These are phyloP conservation scores for Antedon bifida DNA, from an alignment of 35 echinoderm and acorn worm genomes.

Conservation along the genomic window DNA sequence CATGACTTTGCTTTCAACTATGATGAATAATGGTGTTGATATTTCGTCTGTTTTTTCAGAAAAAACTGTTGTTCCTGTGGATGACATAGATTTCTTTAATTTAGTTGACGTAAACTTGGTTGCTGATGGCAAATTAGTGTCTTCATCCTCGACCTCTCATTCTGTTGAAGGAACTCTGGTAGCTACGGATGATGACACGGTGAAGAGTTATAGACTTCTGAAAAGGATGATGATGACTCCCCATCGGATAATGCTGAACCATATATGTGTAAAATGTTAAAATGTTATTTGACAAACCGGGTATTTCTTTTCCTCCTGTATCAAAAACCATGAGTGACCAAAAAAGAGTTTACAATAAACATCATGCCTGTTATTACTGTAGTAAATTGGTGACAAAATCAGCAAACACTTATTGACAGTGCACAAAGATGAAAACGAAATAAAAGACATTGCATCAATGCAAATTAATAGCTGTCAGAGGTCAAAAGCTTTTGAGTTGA, in stretches of 20 bases:
- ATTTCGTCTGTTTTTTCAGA: too few relatives aligned
- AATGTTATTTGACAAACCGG: too few relatives aligned
- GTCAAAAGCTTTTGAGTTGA: conserved; percentile 1
- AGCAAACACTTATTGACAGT: conserved; percentile 8
- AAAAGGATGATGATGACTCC: not conserved
- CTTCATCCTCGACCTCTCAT: too few relatives aligned
- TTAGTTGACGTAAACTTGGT: too few relatives aligned
- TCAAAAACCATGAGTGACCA: not conserved
- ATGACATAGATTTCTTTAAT: too few relatives aligned
- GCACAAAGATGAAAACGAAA: conserved; percentile 15
- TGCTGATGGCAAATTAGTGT: too few relatives aligned
- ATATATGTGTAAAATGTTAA: too few relatives aligned
- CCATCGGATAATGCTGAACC: not conserved
- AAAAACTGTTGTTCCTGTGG: too few relatives aligned
- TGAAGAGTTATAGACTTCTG: not conserved
- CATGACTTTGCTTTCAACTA: too few relatives aligned
- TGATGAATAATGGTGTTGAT: too few relatives aligned
- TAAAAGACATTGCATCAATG: conserved; percentile 13
- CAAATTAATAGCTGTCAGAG: conserved; percentile 6
- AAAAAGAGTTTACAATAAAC: conserved; percentile 21
- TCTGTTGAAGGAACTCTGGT: too few relatives aligned
- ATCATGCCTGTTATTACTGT: conserved; percentile 18
- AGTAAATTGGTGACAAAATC: conserved; percentile 9
- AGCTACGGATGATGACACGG: too few relatives aligned
- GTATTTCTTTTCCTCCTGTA: not conserved